These are phyloP conservation scores for Arenaria interpres DNA, from an alignment of 2,113 vertebrate genomes.

Conservation along the genomic window DNA sequence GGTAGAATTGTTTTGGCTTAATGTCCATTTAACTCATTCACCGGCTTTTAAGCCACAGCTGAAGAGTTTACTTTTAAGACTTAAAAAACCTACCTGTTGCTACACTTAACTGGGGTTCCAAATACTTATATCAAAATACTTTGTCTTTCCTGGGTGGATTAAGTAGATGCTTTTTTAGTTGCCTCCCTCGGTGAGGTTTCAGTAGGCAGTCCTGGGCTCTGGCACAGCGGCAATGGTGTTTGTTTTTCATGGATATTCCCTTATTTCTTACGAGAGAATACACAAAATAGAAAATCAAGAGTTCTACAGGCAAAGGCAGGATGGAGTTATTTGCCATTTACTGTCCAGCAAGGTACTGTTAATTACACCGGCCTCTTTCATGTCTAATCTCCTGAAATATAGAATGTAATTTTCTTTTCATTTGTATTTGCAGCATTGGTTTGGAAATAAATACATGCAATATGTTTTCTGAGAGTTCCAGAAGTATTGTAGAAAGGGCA, in stretches of 20 bases:
- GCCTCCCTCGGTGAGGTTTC: background rate
- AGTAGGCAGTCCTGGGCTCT: background rate
- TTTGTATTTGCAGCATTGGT: background rate
- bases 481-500: constrained; percentile 48
- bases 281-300: background rate
- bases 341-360: background rate
- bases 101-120: fast-evolving
- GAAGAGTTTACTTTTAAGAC: background rate
- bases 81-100: background rate
- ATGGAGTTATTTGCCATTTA: background rate
- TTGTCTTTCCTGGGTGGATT: background rate
- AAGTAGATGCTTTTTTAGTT: background rate
- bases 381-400: background rate
- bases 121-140: background rate
- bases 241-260: background rate
- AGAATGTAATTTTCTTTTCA: constrained; percentile 34
- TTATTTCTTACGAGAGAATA: background rate
- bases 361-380: background rate
- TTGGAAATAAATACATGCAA: constrained; percentile 19
- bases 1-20: background rate
- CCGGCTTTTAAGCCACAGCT: background rate
- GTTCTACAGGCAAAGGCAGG: background rate
- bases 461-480: constrained; percentile 19
- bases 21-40: background rate
- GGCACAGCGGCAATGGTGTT: background rate